A percentile compares a stretch with the other conserved stretches of the same genome.
These are phyloP conservation scores for Adela reaumurella DNA, from an alignment of 2,888 invertebrate genomes.

Conservation along the genomic window DNA sequence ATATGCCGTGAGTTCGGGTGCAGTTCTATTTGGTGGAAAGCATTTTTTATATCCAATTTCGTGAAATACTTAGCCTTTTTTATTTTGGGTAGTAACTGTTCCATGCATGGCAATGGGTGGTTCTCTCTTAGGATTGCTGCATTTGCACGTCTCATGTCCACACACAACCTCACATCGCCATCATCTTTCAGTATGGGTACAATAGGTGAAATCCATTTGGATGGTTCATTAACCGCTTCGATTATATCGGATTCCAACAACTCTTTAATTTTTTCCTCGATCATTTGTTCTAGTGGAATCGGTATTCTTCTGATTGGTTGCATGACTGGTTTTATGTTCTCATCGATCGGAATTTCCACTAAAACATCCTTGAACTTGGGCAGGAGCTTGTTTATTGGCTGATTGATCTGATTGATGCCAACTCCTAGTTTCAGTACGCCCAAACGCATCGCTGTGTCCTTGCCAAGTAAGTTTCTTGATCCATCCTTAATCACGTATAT, in stretches of 20 bases:
- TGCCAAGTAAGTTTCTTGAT: conserved; percentile 1
- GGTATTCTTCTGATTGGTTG: conserved; percentile 9
- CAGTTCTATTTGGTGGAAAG: conserved; percentile 26
- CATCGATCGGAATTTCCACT: conserved; percentile 10
- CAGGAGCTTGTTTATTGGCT: not conserved
- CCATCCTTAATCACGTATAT: conserved; percentile 2
- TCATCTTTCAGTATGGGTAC: conserved; percentile 19
- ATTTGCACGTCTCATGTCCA: conserved; percentile 24
- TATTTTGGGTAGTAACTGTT: conserved; percentile 14
- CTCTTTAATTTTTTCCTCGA: conserved; percentile 12
- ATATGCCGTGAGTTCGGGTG: conserved; percentile 19
- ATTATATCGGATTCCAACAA: conserved; percentile 17
- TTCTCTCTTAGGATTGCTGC: conserved; percentile 16
- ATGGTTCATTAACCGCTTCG: conserved; percentile 18
- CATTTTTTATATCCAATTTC: conserved; percentile 12
- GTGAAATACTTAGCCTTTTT: conserved; percentile 8
- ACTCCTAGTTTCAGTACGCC: conserved; percentile 1
- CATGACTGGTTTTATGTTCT: conserved; percentile 5
- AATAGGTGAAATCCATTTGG: conserved; percentile 22
- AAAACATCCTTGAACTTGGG: conserved; percentile 8
- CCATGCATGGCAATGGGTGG: conserved; percentile 17
- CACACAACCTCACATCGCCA: conserved; percentile 20
- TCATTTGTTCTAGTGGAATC: conserved; percentile 6
- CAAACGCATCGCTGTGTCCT: conserved; percentile 1
- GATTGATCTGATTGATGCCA: not conserved